Evolutionary conservation across 1,140 invertebrate species (phyloP).

Genomic region (Parapsyche elsis): DNA sequence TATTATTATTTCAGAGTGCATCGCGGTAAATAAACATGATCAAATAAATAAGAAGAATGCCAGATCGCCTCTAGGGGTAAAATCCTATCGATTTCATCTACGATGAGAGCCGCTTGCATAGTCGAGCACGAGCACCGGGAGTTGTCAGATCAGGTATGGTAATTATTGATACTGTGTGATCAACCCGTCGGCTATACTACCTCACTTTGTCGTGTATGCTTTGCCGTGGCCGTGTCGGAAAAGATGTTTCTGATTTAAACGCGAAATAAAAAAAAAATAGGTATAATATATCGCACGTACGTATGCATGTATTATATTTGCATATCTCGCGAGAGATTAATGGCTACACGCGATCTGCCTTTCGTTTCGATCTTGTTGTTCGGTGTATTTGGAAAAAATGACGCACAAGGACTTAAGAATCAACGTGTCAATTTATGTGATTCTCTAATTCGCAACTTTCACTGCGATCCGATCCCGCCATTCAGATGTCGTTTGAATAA

Average conservation of each 20-base stretch:
- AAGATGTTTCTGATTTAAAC: too few species aligned
- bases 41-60: background rate
- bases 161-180: background rate
- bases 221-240: background rate
- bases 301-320: background rate
- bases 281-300: background rate
- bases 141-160: background rate
- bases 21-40: too few species aligned
- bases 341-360: conserved; percentile 17
- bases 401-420: conserved; percentile 4
- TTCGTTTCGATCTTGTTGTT: conserved; percentile 19
- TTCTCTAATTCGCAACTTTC: background rate
- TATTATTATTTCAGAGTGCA: too few species aligned
- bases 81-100: background rate
- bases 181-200: conserved; percentile 9
- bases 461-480: background rate
- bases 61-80: background rate
- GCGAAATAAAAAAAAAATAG: too few species aligned
- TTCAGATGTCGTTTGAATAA: conserved; percentile 25
- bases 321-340: conserved; percentile 17
- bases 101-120: background rate
- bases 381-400: background rate
- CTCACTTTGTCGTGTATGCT: background rate
- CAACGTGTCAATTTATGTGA: background rate
- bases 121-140: background rate